A percentile compares a stretch with the other conserved stretches of the same genome.
Evolutionary conservation across 2,113 vertebrate genomes (phyloP).

Genomic region (Corynorhinus townsendii): DNA sequence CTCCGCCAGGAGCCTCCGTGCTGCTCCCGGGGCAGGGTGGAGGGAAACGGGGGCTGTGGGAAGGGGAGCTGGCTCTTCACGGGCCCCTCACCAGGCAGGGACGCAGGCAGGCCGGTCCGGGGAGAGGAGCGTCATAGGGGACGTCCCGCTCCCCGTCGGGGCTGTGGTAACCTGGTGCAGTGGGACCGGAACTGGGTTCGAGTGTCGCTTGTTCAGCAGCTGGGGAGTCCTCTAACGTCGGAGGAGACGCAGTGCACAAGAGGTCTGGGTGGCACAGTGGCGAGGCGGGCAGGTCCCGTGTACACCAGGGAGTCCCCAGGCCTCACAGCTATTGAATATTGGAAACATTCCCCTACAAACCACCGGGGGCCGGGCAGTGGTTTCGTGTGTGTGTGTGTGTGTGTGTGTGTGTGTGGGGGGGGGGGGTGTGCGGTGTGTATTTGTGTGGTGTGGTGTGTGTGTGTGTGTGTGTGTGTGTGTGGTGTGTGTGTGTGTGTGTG

Average conservation of each 20-base stretch:
- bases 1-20: neutral
- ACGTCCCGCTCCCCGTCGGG: neutral
- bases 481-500: too few relatives aligned
- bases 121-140: rapidly evolving
- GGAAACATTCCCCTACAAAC: neutral
- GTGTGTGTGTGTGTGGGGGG: neutral
- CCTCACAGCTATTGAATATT: rapidly evolving
- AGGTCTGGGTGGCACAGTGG: neutral
- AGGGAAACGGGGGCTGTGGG: too few relatives aligned
- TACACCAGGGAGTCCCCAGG: neutral
- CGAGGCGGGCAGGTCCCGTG: neutral
- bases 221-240: neutral
- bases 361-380: neutral
- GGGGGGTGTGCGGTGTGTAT: too few relatives aligned
- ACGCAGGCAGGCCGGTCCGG: neutral
- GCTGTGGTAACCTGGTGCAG: rapidly evolving
- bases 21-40: neutral
- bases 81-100: neutral
- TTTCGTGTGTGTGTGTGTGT: neutral
- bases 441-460: neutral
- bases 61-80: neutral
- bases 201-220: neutral
- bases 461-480: too few relatives aligned
- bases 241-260: neutral
- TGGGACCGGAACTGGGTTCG: rapidly evolving